phyloP scores from a whole-genome alignment of 2,797 vertebrate genomes.

The Prunella strophiata region DNA sequence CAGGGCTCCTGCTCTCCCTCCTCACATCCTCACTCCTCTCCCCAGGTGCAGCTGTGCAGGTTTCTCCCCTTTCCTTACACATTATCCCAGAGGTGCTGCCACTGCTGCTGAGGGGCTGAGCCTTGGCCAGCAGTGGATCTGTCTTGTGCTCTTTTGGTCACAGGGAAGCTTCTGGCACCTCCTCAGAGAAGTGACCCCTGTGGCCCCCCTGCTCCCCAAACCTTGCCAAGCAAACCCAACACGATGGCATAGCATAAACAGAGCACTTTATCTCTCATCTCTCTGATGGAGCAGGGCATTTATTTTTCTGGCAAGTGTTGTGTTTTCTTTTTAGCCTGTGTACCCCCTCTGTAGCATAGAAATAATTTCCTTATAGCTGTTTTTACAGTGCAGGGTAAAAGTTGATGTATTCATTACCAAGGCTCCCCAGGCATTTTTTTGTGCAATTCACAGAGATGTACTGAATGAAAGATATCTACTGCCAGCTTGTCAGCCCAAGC shows the following conservation, averaged over 20 bases:
- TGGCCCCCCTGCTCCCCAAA: background rate
- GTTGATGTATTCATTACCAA: conserved; percentile 15
- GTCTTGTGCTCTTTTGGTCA: background rate
- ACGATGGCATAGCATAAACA: fast-evolving
- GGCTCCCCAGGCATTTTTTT: conserved; percentile 38
- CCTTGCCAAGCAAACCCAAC: background rate
- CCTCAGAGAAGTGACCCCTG: background rate
- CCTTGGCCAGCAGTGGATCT: background rate
- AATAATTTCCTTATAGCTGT: conserved; percentile 29
- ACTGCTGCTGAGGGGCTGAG: background rate
- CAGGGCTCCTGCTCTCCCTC: background rate
- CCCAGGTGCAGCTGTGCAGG: background rate
- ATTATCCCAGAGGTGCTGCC: background rate
- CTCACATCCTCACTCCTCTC: background rate
- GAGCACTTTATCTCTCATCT: conserved; percentile 20
- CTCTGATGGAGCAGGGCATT: background rate
- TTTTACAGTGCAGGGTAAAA: conserved; percentile 47
- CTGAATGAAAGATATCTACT: background rate
- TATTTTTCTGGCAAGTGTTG: conserved; percentile 37
- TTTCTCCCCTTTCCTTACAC: background rate
- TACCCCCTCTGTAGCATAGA: background rate
- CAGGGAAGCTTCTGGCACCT: background rate
- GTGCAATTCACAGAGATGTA: conserved; percentile 38
- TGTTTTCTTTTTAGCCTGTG: conserved; percentile 38
- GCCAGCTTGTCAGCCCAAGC: background rate